Evolutionary conservation across 2,797 vertebrate species (phyloP), one percentile per base, ranked within the genome.

Genomic region (Pogoniulus pusillus): DNA sequence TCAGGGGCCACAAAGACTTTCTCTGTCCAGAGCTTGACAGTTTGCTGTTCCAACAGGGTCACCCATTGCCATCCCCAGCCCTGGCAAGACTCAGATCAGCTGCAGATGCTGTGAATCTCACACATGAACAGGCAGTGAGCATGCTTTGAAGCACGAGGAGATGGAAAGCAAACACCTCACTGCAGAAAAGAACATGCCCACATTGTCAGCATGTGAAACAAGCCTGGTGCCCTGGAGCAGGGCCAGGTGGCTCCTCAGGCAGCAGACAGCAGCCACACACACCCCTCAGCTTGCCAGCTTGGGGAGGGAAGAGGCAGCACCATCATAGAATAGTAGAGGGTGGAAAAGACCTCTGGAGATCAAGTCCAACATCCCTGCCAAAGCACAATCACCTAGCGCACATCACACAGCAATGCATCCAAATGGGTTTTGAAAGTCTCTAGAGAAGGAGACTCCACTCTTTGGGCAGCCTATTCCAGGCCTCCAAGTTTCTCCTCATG

Each of bases 201-300:
- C 6, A 8, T 71, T 8, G 12, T 3, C 51, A 29, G 51, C 64
- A 8, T 2, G 2, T 3, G 23, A 16, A 10, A 27, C 3, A 13
- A 60, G n/a, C 18, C 7, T n/a, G 29, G 16, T 37, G 59, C 20
- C 15, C 2, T 12, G 2, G 34, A 30, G 13, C 26, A 0, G 12
- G 14, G 57, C 69, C n/a, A 49, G 35, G 12, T 34, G 1, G 39
- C 41, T 9, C 55, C 47, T 8, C 63, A 35, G 3, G 63, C 53
- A 16, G 39, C 70, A 6, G 18, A 8, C 15, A 12, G 45, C 22
- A 12, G 47, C 16, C 68, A 24, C n/a, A 4, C 43, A 5, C 13
- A 3, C 11, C 77, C 94, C 98, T 98, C 98, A 99, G 99, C 99
- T 98, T 98, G 97, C 96, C 98, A 90, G 62, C 97, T 97, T 3